Evolutionary conservation across 2,113 vertebrate species (phyloP), one percentile per base, ranked within the genome.

Genomic region (Pardalotus punctatus): DNA sequence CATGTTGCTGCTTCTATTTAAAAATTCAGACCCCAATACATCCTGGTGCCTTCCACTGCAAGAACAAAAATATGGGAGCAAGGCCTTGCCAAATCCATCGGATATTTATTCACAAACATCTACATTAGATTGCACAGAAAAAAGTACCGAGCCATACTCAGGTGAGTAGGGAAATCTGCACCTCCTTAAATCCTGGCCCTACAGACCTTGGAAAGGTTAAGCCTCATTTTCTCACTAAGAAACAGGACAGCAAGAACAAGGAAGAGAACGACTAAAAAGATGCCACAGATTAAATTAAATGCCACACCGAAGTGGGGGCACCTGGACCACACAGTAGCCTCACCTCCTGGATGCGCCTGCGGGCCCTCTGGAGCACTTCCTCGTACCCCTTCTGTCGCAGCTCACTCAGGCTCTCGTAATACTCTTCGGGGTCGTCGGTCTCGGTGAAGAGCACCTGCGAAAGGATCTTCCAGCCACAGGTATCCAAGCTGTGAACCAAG

Each of bases 391-490:
- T 99, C 86, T 98, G 99, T 66, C 99, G 97, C 94, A 99, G 98
- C 96, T 99, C 99, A 31, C 99, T 99, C 88, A 99, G 97, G 89
- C 99, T 99, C 97, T 99, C 99, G 12, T 99, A 99, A 94, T 99
- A 99, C 93, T 99, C 99, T 80, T 99, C 99, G 0, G 98, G 98
- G 96, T 99, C 99, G 29, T 99, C 99, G 8, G 98, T 98, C 94
- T 99, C 99, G 1, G 99, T 98, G 96, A 99, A 99, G 2, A 99
- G 98, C 27, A 99, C 98, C 98, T 99, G 99, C 0, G 99, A 99
- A 12, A 99, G 99, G 62, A 99, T 99, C 98, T 99, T 99, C 99
- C 99, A 99, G 22, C 99, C 99, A 89, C 99, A 99, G 72, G 99
- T 99, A 97, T 99, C 99, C 92, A 99, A 97, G 78, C 98, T 98